A percentile compares a stretch with the other conserved stretches of the same genome.
These are phyloP conservation scores for Mus minutoides DNA, from an alignment of 2,797 vertebrate species.

Conservation along the genomic window DNA sequence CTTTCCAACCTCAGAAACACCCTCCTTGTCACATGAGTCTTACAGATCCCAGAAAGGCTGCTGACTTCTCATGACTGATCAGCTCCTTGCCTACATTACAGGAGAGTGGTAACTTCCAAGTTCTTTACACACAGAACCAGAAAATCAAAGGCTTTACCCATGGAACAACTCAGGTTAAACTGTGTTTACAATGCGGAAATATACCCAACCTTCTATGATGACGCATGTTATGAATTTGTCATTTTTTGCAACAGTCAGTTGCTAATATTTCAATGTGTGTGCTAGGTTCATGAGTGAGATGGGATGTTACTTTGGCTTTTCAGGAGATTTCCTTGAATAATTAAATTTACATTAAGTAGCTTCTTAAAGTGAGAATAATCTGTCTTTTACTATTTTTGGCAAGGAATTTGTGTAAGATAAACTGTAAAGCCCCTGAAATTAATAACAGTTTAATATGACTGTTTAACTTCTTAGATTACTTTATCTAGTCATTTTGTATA, in stretches of 20 bases:
- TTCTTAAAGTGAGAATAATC: neutral
- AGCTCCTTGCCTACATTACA: neutral
- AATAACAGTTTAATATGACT: neutral
- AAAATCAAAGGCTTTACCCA: neutral
- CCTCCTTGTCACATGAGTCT: neutral
- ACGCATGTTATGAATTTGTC: neutral
- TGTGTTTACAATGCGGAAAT: neutral
- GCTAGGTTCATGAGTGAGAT: neutral
- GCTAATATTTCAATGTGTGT: constrained; percentile 5
- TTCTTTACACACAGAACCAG: neutral
- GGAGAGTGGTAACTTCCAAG: neutral
- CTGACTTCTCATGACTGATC: neutral
- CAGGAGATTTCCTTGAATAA: neutral
- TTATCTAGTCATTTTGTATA: neutral
- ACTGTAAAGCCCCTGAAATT: neutral
- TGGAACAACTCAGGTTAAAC: neutral
- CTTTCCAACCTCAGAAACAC: neutral
- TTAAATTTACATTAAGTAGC: neutral
- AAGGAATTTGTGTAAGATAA: neutral
- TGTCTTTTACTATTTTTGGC: neutral
- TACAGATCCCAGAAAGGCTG: neutral
- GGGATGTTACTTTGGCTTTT: neutral
- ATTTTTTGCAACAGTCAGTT: neutral
- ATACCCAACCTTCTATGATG: neutral
- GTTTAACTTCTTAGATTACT: neutral